Evolutionary conservation across 2,113 vertebrate genomes (phyloP).

Genomic region (Phasianus colchicus): DNA sequence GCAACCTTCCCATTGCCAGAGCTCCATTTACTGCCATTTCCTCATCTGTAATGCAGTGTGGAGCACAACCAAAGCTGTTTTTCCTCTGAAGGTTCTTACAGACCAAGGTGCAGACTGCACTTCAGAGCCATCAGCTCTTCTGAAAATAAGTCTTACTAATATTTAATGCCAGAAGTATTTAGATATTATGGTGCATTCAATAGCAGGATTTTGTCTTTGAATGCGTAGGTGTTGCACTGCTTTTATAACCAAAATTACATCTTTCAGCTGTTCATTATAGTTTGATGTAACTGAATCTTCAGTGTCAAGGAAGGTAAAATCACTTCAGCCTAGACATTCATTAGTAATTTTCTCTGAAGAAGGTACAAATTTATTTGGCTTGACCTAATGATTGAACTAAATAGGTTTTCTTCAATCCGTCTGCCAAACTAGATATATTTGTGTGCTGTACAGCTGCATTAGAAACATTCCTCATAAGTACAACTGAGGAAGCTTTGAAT

Average conservation of each 20-base stretch:
- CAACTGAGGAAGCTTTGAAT: neutral
- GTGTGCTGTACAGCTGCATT: neutral
- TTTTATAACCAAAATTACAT: constrained; percentile 40
- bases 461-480: neutral
- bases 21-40: neutral
- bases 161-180: constrained; percentile 6
- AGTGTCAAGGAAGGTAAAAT: constrained; percentile 24
- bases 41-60: neutral
- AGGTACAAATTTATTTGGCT: constrained; percentile 12
- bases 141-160: neutral
- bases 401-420: neutral
- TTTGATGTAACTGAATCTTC: constrained; percentile 21
- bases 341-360: constrained; percentile 31
- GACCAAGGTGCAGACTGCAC: neutral
- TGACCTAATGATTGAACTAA: constrained; percentile 46
- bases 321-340: constrained; percentile 26
- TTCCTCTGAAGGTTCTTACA: neutral
- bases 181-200: neutral
- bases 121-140: neutral
- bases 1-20: neutral
- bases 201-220: neutral
- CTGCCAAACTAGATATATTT: neutral
- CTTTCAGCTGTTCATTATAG: constrained; percentile 25
- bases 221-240: neutral
- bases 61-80: accelerated